Evolutionary conservation across 2,113 vertebrate genomes (phyloP), one percentile per base, ranked within the genome.

Genomic region (Mustela lutreola): DNA sequence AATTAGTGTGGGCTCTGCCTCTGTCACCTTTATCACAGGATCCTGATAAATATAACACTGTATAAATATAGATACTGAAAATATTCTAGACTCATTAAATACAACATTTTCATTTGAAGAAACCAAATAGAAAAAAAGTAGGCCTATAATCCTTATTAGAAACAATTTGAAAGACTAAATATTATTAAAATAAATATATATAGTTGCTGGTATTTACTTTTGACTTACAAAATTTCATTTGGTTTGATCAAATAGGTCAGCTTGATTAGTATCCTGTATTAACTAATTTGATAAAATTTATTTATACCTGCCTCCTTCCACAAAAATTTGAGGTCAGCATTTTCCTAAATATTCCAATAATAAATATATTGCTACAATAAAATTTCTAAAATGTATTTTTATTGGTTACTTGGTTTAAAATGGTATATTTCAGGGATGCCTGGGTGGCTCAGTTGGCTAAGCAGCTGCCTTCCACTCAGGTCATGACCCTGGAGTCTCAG

Each of bases 351-450:
- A 82, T 71, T 82, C 5, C 10, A 48, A 31, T n/a, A n/a, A n/a
- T 42, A 85, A 58, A 16, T 48, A 26, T 48, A 65, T 92, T 73
- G 33, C 28, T 78, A 62, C 1, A 48, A 11, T 48, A 73, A 93
- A 80, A 36, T 88, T 94, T 93, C 28, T 67, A 11, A 91, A 96
- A 85, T 97, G 48, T 2, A 45, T 4, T 39, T 73, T 42, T 75
- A 10, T 36, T 56, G 33, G 10, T 83, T 60, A 58, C 60, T 21
- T 70, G 19, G 0, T 78, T 92, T 87, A 65, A 94, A 92, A 95
- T 11, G 78, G 7, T 33, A 11, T 83, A 63, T 48, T 70, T 93
- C 42, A 76, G n/a, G 16, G 53, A 56, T 56, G 53, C 16, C 15
- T 56, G 53, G 53, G 53, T 56, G 5, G 53, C 53, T 56, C 53